Conservation (phyloP, 1,140 invertebrate genomes). For the Antheraea pernyi region DNA sequence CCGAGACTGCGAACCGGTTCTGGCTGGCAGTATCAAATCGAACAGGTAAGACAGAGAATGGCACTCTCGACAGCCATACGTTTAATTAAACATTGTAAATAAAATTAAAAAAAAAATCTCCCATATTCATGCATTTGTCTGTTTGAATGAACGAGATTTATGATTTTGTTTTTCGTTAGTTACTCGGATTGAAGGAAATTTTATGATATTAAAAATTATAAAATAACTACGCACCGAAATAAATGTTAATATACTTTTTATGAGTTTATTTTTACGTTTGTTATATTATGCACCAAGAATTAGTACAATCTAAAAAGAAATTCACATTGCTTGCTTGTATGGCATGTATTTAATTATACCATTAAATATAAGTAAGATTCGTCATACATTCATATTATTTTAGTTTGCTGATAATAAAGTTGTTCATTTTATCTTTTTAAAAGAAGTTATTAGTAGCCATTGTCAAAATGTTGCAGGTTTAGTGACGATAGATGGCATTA, state of each 20-base stretch:
- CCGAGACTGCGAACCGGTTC: conserved; percentile 45
- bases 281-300: no score
- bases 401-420: no score
- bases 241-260: no score
- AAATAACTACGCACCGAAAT: no score
- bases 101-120: conserved; percentile 54
- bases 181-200: neutral
- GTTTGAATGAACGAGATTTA: conserved; percentile 13
- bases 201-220: neutral
- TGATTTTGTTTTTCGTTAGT: conserved; percentile 13
- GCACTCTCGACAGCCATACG: conserved; percentile 66
- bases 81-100: conserved; percentile 75
- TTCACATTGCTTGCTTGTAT: no score
- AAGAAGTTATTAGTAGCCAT: neutral
- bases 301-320: no score
- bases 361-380: no score
- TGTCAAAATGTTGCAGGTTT: neutral
- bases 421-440: no score
- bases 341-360: no score
- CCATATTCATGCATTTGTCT: neutral
- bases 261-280: no score
- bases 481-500: neutral
- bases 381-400: no score
- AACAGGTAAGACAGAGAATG: conserved; percentile 74
- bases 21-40: conserved; percentile 63